phyloP scores from a whole-genome alignment of 1,140 invertebrate genomes.

The Pseudomyrmex gracilis region DNA sequence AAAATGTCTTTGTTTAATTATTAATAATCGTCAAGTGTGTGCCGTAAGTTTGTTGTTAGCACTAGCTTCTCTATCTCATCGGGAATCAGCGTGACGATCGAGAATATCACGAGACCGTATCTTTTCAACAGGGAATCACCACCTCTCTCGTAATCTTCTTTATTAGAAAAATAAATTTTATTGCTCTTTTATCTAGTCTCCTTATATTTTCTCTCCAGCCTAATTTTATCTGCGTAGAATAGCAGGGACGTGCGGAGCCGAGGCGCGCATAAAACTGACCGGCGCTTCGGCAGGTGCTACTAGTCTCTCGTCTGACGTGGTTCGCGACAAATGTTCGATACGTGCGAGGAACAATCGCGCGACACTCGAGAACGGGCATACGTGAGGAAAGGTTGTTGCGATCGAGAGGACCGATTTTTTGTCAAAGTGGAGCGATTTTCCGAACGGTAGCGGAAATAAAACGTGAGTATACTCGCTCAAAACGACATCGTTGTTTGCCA shows the following conservation, averaged over 20 bases:
- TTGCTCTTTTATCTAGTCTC: constrained; percentile 11
- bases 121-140: background rate
- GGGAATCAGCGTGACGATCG: background rate
- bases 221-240: constrained; percentile 69
- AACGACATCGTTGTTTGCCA: background rate
- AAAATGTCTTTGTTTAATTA: background rate
- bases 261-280: constrained; percentile 74
- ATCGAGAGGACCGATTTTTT: background rate
- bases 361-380: constrained; percentile 10
- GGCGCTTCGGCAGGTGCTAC: constrained; percentile 70
- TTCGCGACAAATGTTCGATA: constrained; percentile 62
- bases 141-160: background rate
- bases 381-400: constrained; percentile 15
- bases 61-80: no score
- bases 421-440: constrained; percentile 51
- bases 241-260: constrained; percentile 64
- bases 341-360: constrained; percentile 53
- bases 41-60: no score
- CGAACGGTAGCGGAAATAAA: constrained; percentile 9
- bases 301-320: constrained; percentile 68
- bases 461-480: constrained; percentile 37
- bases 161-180: constrained; percentile 32
- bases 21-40: background rate
- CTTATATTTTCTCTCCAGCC: constrained; percentile 49
- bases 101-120: background rate